A percentile compares a stretch with the other conserved stretches of the same genome.
phyloP scores from a whole-genome alignment of 1,140 invertebrate species.

The Chelonus insularis region DNA sequence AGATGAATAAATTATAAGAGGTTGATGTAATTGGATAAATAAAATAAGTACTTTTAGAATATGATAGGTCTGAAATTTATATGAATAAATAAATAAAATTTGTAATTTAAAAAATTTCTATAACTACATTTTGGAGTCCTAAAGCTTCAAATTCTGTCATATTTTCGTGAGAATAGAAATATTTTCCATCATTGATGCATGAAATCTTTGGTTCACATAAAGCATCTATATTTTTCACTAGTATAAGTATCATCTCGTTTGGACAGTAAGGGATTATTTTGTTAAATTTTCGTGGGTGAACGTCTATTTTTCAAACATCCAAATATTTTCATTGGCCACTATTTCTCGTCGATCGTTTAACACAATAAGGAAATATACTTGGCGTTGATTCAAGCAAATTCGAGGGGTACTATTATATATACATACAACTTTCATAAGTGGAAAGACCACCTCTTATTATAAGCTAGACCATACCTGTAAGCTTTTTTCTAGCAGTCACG shows the following conservation, averaged over 20 bases:
- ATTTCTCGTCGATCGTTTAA: constrained; percentile 16
- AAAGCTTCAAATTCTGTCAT: too few species aligned
- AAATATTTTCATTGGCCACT: constrained; percentile 50
- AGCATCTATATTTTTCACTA: not conserved
- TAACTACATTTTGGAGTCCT: too few species aligned
- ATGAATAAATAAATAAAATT: too few species aligned
- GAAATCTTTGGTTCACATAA: not conserved
- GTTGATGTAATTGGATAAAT: too few species aligned
- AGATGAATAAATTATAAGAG: too few species aligned
- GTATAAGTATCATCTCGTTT: not conserved
- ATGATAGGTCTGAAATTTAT: too few species aligned
- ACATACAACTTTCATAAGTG: too few species aligned
- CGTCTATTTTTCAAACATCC: constrained; percentile 38
- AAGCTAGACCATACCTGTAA: too few species aligned
- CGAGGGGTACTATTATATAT: not conserved
- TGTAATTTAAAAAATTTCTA: too few species aligned
- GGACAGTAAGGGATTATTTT: not conserved
- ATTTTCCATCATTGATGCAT: not conserved
- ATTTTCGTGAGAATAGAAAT: not conserved
- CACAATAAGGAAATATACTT: constrained; percentile 1
- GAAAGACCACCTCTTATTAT: too few species aligned
- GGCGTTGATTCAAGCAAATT: constrained; percentile 9
- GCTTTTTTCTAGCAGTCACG: constrained; percentile 16
- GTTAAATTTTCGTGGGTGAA: constrained; percentile 10
- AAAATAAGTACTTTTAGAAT: too few species aligned